Evolutionary conservation across 2,797 vertebrate species (phyloP).

Genomic region (Cryptoblepharus egeriae): DNA sequence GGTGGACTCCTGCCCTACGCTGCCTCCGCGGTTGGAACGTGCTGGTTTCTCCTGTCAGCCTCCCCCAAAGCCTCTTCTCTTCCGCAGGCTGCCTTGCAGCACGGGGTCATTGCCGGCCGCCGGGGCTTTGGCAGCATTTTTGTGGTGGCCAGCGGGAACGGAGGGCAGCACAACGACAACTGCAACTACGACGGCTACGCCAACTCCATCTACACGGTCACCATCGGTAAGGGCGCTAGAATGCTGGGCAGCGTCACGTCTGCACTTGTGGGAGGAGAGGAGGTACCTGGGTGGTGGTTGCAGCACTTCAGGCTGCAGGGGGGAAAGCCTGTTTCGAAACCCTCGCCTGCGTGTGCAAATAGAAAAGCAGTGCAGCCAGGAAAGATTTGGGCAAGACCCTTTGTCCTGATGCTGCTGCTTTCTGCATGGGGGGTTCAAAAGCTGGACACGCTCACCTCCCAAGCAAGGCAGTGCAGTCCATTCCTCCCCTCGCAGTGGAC

Average conservation of each 20-base stretch:
- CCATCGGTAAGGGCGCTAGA: conserved; percentile 83
- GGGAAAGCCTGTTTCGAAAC: too few species aligned
- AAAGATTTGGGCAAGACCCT: too few species aligned
- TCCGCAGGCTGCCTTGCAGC: conserved; percentile 94
- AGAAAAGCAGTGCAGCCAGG: too few species aligned
- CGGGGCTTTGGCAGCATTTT: conserved; percentile 96
- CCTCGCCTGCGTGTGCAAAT: too few species aligned
- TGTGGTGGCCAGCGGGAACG: conserved; percentile 96
- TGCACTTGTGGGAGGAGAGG: neutral
- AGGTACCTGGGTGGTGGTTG: too few species aligned
- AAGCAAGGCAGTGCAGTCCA: too few species aligned
- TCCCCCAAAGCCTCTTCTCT: neutral
- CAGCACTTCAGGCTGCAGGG: too few species aligned
- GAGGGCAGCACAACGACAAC: conserved; percentile 92
- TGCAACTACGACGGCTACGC: conserved; percentile 98
- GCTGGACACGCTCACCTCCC: neutral
- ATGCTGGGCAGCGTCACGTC: fast-evolving
- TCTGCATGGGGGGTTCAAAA: too few species aligned
- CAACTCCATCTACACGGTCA: conserved; percentile 98
- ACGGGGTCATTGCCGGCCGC: conserved; percentile 93
- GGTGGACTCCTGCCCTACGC: fast-evolving
- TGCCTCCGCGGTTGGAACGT: fast-evolving
- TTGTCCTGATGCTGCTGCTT: too few species aligned
- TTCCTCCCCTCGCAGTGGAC: too few species aligned
- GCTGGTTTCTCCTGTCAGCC: neutral